Percentiles rank a stretch among this genome's conserved stretches.
Evolutionary conservation across 1,140 invertebrate species (phyloP).

Genomic region (Pararge aegeria): DNA sequence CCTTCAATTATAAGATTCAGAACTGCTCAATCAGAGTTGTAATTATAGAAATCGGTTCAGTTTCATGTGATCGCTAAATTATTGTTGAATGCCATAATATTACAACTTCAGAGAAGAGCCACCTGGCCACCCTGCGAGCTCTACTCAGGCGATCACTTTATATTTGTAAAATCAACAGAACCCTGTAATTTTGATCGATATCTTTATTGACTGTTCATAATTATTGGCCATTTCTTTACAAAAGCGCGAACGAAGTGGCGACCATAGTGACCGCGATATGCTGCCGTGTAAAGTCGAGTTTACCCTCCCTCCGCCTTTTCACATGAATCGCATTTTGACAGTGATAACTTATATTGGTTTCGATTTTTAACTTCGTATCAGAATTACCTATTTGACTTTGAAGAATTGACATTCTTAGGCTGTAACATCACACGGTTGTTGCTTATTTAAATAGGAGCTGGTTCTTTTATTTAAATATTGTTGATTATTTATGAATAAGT

Average conservation of each 20-base stretch:
- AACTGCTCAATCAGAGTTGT: slow-evolving; percentile 51
- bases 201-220: slow-evolving; percentile 74
- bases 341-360: slow-evolving; percentile 68
- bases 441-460: too few relatives aligned
- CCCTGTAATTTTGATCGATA: slow-evolving; percentile 79
- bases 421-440: slow-evolving; percentile 44
- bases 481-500: too few relatives aligned
- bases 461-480: too few relatives aligned
- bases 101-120: slow-evolving; percentile 68
- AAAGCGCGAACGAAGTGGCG: slow-evolving; percentile 59
- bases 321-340: slow-evolving; percentile 22
- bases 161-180: slow-evolving; percentile 77
- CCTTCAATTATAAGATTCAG: slow-evolving; percentile 51
- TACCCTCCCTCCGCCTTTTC: slow-evolving; percentile 39
- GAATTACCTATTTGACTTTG: slow-evolving; percentile 67
- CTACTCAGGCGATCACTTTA: slow-evolving; percentile 53
- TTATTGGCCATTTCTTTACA: slow-evolving; percentile 73
- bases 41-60: slow-evolving; percentile 63
- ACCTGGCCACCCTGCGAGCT: slow-evolving; percentile 61
- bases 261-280: slow-evolving; percentile 52
- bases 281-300: slow-evolving; percentile 38
- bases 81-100: slow-evolving; percentile 61
- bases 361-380: slow-evolving; percentile 74
- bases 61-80: slow-evolving; percentile 51
- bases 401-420: slow-evolving; percentile 61